Evolutionary conservation across 2,888 invertebrate genomes (phyloP), one percentile per base, ranked within the genome.

Genomic region (Watsonalla cultraria): DNA sequence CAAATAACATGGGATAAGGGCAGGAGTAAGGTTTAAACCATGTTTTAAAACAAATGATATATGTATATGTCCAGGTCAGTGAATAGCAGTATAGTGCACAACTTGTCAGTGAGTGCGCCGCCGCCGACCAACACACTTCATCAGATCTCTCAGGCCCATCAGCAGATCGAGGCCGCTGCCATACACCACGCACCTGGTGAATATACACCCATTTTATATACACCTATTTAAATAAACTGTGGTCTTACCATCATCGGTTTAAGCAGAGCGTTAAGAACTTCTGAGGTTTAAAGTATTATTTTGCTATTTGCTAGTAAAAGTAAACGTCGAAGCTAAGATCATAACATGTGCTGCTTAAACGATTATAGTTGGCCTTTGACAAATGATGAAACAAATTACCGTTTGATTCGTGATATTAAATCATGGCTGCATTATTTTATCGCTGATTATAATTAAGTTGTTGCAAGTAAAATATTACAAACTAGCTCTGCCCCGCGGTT

Each of bases 141-240:
- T 65, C 93, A 93, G 72, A 93, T 93, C 56, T 92, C 92, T 7
- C 91, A 90, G 52, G 91, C 91, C 0, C 91, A 91, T 47, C 91
- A 91, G 63, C 91, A 90, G 74, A 85, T 91, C 0, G 90, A 91
- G 49, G 90, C 90, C 0, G 84, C 83, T 0, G 82, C 87, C 0
- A 84, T 87, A 59, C 90, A 90, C 11, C 90, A 89, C 61, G 66
- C 80, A 0, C 82, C 84, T 6, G 88, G 89, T 88, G 56, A 65
- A 73, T 59, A 34, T 15, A 51, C 5, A 8, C n/a, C 11, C 7
- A 11, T 11, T 4, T 45, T 45, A 45, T 45, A 45, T 13, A 5
- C 7, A 13, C 46, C 46, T 14, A 5, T 5, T n/a, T 13, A 46
- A 5, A 0, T 5, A 14, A 14, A 46, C 11, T 24, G 5, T 4